These are phyloP conservation scores for Reinhardtius hippoglossoides DNA, from an alignment of 2,113 vertebrate species.

Conservation along the genomic window DNA sequence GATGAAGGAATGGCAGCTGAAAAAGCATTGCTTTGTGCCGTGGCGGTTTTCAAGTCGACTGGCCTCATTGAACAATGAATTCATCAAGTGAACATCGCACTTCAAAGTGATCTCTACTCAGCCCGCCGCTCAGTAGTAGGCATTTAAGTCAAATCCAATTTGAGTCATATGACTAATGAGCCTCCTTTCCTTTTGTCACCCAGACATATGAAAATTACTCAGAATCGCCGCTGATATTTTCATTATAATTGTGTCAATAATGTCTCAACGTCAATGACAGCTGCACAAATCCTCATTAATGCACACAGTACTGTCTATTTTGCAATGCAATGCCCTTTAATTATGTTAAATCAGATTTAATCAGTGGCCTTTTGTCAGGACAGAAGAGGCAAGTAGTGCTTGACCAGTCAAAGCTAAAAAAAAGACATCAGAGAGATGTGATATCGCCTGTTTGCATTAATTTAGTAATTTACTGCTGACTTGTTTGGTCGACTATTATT, in stretches of 20 bases:
- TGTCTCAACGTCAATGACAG: background rate
- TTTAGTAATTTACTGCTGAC: background rate
- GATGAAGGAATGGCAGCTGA: slow-evolving; percentile 40
- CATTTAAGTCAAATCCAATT: slow-evolving; percentile 18
- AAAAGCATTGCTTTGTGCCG: slow-evolving; percentile 32
- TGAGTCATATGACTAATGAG: slow-evolving; percentile 16
- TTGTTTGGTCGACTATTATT: background rate
- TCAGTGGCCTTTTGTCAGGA: background rate
- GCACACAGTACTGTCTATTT: background rate
- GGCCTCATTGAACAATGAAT: slow-evolving; percentile 39
- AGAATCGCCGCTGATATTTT: slow-evolving; percentile 12
- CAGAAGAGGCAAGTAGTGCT: background rate
- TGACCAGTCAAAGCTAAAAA: background rate
- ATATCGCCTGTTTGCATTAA: background rate
- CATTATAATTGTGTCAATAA: slow-evolving; percentile 27
- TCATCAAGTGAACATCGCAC: slow-evolving; percentile 42
- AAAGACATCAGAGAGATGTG: background rate
- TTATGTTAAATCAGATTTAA: background rate
- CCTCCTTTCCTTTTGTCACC: slow-evolving; percentile 5
- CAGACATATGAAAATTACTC: slow-evolving; percentile 8
- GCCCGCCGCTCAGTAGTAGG: background rate
- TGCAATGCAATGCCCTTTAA: background rate
- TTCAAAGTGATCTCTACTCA: slow-evolving; percentile 7
- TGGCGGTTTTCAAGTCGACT: slow-evolving; percentile 21
- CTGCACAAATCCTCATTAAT: slow-evolving; percentile 13